Percentiles rank a stretch among this genome's conserved stretches.
Conservation (phyloP, 2,888 invertebrate species). For the Chromoteleia sp. region DNA sequence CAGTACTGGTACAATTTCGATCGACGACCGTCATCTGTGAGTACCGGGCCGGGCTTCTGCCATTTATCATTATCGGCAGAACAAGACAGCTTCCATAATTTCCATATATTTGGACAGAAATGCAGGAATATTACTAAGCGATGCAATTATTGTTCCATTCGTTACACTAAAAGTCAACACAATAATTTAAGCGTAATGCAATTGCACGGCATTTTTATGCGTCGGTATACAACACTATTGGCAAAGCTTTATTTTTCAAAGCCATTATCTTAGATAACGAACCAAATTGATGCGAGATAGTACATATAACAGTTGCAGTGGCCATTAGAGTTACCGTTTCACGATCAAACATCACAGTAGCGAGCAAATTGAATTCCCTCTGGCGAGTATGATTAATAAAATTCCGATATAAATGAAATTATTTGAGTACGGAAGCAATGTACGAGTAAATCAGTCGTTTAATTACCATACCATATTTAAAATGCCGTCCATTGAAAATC, state of each 20-base stretch:
- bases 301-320: not conserved
- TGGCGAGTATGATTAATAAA: not conserved
- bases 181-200: constrained; percentile 28
- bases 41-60: too few species aligned
- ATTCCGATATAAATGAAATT: constrained; percentile 2
- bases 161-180: constrained; percentile 26
- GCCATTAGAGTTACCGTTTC: not conserved
- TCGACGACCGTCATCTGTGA: too few species aligned
- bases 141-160: constrained; percentile 42
- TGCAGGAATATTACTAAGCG: constrained; percentile 10
- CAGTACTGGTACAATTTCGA: too few species aligned
- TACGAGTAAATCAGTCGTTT: constrained; percentile 7
- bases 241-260: constrained; percentile 16
- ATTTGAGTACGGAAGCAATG: not conserved
- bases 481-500: constrained; percentile 34
- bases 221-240: not conserved
- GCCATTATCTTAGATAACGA: constrained; percentile 18
- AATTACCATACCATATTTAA: constrained; percentile 23
- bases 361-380: not conserved
- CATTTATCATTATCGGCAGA: not conserved
- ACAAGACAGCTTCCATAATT: constrained; percentile 17
- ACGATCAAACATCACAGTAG: not conserved
- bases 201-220: constrained; percentile 2
- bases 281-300: constrained; percentile 19
- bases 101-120: constrained; percentile 26